Conservation (phyloP, 2,797 vertebrate genomes). For the Lepus oiostolus region DNA sequence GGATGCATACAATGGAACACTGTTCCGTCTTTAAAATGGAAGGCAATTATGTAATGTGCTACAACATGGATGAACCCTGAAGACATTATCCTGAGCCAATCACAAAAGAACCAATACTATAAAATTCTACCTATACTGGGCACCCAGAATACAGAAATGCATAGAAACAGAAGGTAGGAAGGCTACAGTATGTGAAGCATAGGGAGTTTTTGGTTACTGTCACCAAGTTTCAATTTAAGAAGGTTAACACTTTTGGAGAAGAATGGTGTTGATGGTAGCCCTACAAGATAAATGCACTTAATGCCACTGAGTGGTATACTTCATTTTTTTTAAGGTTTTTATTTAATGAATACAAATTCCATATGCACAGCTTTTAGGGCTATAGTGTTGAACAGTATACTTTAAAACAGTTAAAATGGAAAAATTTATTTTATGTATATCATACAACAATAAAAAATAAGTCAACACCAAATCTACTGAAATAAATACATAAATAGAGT, state of each 20-base stretch:
- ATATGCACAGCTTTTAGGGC: too few relatives aligned
- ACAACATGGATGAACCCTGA: background rate
- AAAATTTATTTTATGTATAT: background rate
- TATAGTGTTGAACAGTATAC: too few relatives aligned
- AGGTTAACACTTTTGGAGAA: background rate
- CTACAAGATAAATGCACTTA: background rate
- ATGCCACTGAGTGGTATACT: background rate
- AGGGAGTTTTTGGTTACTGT: background rate
- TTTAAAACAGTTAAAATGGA: background rate
- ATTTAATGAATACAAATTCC: too few relatives aligned
- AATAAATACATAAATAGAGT: background rate
- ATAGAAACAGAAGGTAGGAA: background rate
- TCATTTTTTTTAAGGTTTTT: too few relatives aligned
- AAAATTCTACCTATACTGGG: background rate
- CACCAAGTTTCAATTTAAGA: background rate
- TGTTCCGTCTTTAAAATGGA: background rate
- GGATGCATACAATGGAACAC: background rate
- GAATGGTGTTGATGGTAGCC: background rate
- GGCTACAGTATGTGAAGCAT: background rate
- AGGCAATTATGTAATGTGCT: background rate
- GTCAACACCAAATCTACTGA: background rate
- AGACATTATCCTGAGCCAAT: background rate
- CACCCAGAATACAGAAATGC: background rate
- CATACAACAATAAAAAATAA: constrained; percentile 2
- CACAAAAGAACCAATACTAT: background rate